Conservation (phyloP, 2,113 vertebrate species). For the Plotosus lineatus region DNA sequence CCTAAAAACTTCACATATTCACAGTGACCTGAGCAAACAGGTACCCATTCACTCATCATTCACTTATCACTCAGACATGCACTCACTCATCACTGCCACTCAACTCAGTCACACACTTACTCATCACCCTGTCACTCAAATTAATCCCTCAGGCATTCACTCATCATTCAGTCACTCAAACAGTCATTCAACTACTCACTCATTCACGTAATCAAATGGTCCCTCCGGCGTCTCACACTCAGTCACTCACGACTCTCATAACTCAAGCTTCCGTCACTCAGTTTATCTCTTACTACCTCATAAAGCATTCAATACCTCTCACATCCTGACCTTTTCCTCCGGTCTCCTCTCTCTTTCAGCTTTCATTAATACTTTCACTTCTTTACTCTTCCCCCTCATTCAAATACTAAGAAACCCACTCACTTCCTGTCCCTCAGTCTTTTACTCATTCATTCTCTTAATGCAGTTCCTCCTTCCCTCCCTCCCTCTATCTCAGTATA, state of each 20-base stretch:
- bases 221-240: too few relatives aligned
- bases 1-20: background rate
- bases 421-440: constrained; percentile 22
- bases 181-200: background rate
- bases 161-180: background rate
- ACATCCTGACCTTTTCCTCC: background rate
- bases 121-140: background rate
- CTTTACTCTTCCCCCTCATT: background rate
- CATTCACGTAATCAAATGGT: background rate
- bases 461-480: background rate
- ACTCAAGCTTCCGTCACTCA: too few relatives aligned
- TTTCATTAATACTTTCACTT: background rate
- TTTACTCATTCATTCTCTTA: background rate
- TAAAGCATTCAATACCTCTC: background rate
- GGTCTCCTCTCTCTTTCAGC: background rate
- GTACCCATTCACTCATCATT: too few relatives aligned
- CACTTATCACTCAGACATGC: too few relatives aligned
- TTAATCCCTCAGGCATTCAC: background rate
- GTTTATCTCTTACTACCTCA: background rate
- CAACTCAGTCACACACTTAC: background rate
- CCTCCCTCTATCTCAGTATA: too few relatives aligned
- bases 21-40: too few relatives aligned
- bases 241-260: background rate
- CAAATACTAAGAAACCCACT: background rate
- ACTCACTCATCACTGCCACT: too few relatives aligned